Evolutionary conservation across 2,888 invertebrate genomes (phyloP).

Genomic region (Drosophila setosimentum): DNA sequence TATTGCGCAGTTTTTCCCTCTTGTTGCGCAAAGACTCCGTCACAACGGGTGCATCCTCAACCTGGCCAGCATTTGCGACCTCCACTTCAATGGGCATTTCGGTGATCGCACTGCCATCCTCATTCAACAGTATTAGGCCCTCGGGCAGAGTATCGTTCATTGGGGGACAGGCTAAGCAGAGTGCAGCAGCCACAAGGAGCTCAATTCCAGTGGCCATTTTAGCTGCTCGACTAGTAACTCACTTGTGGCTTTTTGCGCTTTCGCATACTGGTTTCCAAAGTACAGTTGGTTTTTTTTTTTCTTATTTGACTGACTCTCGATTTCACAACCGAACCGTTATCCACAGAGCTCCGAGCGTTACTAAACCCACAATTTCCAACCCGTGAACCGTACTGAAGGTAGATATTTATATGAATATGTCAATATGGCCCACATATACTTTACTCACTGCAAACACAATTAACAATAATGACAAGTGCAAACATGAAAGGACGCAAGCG

Average conservation of each 20-base stretch:
- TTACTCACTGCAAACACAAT: constrained; percentile 71
- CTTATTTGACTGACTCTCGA: neutral
- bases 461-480: constrained; percentile 79
- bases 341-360: constrained; percentile 40
- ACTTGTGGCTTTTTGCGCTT: constrained; percentile 56
- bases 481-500: constrained; percentile 58
- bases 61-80: constrained; percentile 34
- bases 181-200: constrained; percentile 78
- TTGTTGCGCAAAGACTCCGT: constrained; percentile 70
- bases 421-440: constrained; percentile 62
- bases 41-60: constrained; percentile 51
- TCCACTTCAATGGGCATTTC: constrained; percentile 46
- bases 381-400: constrained; percentile 6
- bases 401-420: constrained; percentile 43
- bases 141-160: constrained; percentile 53
- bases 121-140: constrained; percentile 58
- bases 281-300: constrained; percentile 14
- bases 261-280: constrained; percentile 49
- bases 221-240: constrained; percentile 8
- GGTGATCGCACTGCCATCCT: constrained; percentile 38
- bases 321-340: constrained; percentile 48
- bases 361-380: constrained; percentile 49
- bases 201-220: constrained; percentile 78
- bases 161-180: constrained; percentile 78
- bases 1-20: constrained; percentile 51